A percentile compares a stretch with the other conserved stretches of the same genome.
These are phyloP conservation scores for Parnassius apollo DNA, from an alignment of 2,888 invertebrate genomes.

Conservation along the genomic window DNA sequence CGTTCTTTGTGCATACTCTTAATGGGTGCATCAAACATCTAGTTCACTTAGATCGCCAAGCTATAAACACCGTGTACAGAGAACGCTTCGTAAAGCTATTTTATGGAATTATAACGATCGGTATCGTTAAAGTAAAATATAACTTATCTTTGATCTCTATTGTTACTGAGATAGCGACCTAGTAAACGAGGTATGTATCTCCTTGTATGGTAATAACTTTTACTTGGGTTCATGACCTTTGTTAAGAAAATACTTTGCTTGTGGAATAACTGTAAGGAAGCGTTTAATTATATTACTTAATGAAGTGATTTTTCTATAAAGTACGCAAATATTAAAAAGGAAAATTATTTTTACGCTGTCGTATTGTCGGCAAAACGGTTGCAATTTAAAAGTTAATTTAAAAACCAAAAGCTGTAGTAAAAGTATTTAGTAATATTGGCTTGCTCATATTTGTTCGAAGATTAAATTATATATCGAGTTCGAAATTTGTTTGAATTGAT, in stretches of 20 bases:
- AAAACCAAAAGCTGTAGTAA: too few species aligned
- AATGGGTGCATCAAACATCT: constrained; percentile 30
- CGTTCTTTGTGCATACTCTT: constrained; percentile 32
- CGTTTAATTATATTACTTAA: too few species aligned
- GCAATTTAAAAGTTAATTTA: too few species aligned
- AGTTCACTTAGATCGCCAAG: constrained; percentile 36
- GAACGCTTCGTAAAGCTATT: constrained; percentile 32
- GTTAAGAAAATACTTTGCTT: too few species aligned
- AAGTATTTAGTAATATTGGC: neutral
- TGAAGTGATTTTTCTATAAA: too few species aligned
- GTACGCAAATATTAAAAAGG: too few species aligned
- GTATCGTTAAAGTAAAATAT: constrained; percentile 55
- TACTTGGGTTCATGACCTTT: neutral
- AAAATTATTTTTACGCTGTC: too few species aligned
- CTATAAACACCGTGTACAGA: constrained; percentile 34
- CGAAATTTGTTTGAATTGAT: too few species aligned
- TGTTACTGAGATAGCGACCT: constrained; percentile 30
- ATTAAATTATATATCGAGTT: too few species aligned
- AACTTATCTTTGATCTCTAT: constrained; percentile 57
- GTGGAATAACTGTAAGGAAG: too few species aligned
- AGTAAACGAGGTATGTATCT: constrained; percentile 4
- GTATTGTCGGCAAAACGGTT: too few species aligned
- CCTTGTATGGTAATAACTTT: neutral
- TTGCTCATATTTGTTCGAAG: too few species aligned
- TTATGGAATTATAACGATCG: constrained; percentile 43